Evolutionary conservation across 2,888 invertebrate genomes (phyloP), one percentile per base, ranked within the genome.

Genomic region (Pasiphila rectangulata): DNA sequence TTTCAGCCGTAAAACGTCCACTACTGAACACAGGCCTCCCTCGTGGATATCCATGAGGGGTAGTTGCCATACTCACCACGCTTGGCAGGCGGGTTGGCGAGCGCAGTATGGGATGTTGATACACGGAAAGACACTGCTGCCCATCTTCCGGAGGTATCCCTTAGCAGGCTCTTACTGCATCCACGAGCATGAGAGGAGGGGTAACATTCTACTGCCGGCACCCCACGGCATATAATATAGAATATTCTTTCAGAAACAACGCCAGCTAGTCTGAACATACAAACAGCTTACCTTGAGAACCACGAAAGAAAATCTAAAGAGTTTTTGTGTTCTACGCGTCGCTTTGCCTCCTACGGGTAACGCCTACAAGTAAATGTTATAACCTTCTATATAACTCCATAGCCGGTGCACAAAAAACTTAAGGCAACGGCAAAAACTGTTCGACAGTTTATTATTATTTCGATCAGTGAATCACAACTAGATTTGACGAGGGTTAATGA

Each of bases 401-500:
- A 69, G 68, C 61, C 61, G 25, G 53, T 67, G 23, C 51, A 57
- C 64, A 61, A 75, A 81, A 81, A 81, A 83, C 73, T 61, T 56
- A 56, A 75, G 77, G 65, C 79, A 85, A 79, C 79, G 74, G 78
- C 84, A 88, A 87, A 88, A 88, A 88, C 83, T 83, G 76, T 80
- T 81, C 72, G 71, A 77, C 70, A 73, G 78, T 83, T 80, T 83
- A 85, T 83, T 83, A 84, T 85, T 83, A 86, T 84, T 85, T 77
- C 81, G 83, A 77, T 82, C 82, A 79, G 83, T 88, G 88, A 88
- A 86, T 88, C 88, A 87, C 83, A 81, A 83, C 79, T 79, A 83
- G 84, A 87, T 84, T 87, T 79, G 83, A 80, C 71, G 69, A 82
- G 85, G 88, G 88, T 88, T 81, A 87, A 85, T 84, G 85, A 87